Conservation (phyloP, 2,113 vertebrate genomes). For the Phalacrocorax aristotelis region DNA sequence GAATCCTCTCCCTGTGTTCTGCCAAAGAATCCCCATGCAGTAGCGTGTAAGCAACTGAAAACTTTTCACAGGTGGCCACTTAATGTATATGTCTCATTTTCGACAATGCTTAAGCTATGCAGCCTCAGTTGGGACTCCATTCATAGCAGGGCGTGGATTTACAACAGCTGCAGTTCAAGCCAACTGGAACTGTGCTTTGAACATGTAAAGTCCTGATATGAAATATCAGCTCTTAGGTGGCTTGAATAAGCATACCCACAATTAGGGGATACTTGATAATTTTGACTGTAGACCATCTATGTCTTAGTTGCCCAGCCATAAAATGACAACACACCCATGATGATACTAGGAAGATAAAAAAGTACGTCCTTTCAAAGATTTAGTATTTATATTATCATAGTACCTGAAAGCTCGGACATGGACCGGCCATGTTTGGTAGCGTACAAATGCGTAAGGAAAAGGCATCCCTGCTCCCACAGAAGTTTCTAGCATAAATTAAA, state of each 20-base stretch:
- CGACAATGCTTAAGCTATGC: slow-evolving; percentile 5
- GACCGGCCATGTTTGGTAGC: not conserved
- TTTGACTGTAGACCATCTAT: not conserved
- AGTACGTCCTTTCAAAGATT: not conserved
- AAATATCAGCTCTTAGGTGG: slow-evolving; percentile 22
- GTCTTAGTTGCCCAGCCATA: not conserved
- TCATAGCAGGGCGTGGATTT: not conserved
- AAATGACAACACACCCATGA: not conserved
- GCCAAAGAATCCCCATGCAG: not conserved
- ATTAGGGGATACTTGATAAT: not conserved
- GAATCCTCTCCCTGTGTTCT: not conserved
- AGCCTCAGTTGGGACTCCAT: slow-evolving; percentile 8
- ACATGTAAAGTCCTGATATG: slow-evolving; percentile 6
- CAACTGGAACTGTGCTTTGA: slow-evolving; percentile 47
- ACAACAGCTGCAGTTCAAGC: slow-evolving; percentile 50
- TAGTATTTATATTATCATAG: not conserved
- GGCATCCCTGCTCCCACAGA: not conserved
- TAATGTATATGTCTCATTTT: not conserved
- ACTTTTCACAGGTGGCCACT: slow-evolving; percentile 55
- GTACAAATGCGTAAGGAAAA: not conserved
- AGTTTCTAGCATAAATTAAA: not conserved
- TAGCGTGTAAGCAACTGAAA: not conserved
- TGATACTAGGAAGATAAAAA: not conserved
- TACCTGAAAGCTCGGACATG: not conserved
- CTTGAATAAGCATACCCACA: not conserved